Conservation (phyloP, 2,113 vertebrate species). For the Hyaena hyaena region DNA sequence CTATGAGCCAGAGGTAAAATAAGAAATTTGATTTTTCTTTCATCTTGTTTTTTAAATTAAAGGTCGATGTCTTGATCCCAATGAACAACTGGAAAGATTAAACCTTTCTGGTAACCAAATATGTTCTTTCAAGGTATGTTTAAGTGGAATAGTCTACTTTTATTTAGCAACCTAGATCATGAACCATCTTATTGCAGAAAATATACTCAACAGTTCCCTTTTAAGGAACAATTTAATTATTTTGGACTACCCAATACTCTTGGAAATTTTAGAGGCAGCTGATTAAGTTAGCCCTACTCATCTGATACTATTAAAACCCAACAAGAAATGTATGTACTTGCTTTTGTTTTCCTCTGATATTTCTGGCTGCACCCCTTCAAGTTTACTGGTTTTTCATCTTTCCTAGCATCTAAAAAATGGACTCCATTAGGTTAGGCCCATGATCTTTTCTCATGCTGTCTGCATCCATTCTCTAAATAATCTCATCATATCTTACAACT, state of each 20-base stretch:
- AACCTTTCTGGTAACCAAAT: conserved; percentile 96
- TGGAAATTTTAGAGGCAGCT: neutral
- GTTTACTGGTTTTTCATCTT: neutral
- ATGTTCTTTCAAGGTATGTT: conserved; percentile 92
- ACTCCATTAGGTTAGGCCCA: neutral
- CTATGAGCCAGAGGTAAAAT: conserved; percentile 19
- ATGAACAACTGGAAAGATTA: conserved; percentile 88
- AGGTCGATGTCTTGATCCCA: conserved; percentile 90
- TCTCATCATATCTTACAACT: neutral
- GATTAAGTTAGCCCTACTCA: neutral
- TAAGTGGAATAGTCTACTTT: conserved; percentile 56
- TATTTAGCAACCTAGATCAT: neutral
- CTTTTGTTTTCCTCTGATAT: neutral
- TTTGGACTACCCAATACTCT: neutral
- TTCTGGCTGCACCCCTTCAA: neutral
- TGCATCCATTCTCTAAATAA: conserved; percentile 12
- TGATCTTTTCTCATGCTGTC: neutral
- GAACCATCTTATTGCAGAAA: conserved; percentile 23
- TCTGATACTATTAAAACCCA: conserved; percentile 23
- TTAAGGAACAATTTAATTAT: conserved; percentile 6
- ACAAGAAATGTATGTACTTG: neutral
- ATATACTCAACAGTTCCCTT: neutral
- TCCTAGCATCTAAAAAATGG: neutral
- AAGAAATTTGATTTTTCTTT: conserved; percentile 51
- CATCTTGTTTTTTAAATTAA: conserved; percentile 68